Base-by-base conservation (phyloP, 2,888 invertebrate genomes). In the Escarpia spicata region DNA sequence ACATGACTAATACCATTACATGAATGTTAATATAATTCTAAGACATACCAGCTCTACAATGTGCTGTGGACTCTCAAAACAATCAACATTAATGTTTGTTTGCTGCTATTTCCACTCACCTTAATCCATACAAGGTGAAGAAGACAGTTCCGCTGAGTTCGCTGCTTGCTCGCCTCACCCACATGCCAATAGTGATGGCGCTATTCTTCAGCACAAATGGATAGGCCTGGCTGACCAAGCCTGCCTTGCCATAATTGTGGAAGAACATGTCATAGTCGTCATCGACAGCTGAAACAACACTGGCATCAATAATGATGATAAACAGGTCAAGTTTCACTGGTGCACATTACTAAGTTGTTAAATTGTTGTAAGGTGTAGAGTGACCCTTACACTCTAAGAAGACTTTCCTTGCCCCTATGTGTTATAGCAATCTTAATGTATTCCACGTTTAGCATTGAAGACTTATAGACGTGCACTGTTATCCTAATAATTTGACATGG, bases 251-350 rank as follows among this genome's bases (percentile, higher is more conserved):
- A 92, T 97, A 96, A 96, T 99, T 99, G 95, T 98, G 98, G 97
- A 99, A 99, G 97, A 98, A 98, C 15, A 99, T 97, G 96, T 99
- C 99, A 96, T 99, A 99, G 96, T 99, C 99, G 31, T 98, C 98
- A 97, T 99, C 99, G 95, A 99, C 98, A n/a, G 98, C 98, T 98
- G 97, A 90, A 97, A 91, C 75, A 75, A 4, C 75, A 75, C 19
- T 75, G 75, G 19, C 15, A 75, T 6, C 75, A 75, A 75, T 26
- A 26, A n/a, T 75, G 26, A 26, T 26, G 26, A 75, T 26, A 75
- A 26, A 6, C n/a, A n/a, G 2, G 75, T 4, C 75, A 3, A 26
- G 26, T 0, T 4, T 2, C 75, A 75, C 4, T 75, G 26, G 75
- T 37, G 37, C 37, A 37, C 37, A 37, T 37, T 37, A 37, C 1